phyloP scores from a whole-genome alignment of 2,797 vertebrate species.

The Pangasius krempfi region DNA sequence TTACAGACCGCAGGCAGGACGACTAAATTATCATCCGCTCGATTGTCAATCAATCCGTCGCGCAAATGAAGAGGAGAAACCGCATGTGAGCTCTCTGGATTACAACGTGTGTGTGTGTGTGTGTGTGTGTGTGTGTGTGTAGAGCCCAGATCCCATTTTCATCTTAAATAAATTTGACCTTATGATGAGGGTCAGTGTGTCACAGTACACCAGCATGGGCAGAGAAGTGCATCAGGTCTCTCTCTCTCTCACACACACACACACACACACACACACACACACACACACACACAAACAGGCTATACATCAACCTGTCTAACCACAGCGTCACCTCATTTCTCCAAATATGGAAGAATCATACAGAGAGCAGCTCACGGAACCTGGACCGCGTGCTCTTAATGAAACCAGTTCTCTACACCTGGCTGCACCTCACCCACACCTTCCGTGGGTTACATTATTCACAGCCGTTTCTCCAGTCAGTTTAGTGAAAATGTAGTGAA shows the following conservation, averaged over 20 bases:
- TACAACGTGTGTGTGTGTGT: neutral
- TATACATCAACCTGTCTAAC: neutral
- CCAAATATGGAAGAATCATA: neutral
- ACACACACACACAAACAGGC: neutral
- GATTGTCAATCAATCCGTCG: conserved; percentile 30
- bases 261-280: neutral
- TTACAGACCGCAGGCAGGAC: neutral
- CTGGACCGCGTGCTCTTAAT: neutral
- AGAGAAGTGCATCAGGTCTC: conserved; percentile 22
- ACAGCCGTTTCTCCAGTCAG: too few species aligned
- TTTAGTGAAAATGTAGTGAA: neutral
- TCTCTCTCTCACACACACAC: neutral
- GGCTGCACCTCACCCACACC: neutral
- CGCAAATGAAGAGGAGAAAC: conserved; percentile 28
- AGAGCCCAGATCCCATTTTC: neutral
- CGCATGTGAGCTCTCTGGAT: neutral
- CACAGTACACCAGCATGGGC: neutral
- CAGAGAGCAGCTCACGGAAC: neutral
- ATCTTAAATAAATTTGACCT: conserved; percentile 2
- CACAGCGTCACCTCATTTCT: neutral
- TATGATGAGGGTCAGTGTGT: conserved; percentile 27
- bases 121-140: neutral
- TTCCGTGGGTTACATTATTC: neutral
- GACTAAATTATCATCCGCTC: conserved; percentile 17
- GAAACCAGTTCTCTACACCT: neutral